Evolutionary conservation across 1,140 invertebrate genomes (phyloP).

Genomic region (Reticulitermes speratus): DNA sequence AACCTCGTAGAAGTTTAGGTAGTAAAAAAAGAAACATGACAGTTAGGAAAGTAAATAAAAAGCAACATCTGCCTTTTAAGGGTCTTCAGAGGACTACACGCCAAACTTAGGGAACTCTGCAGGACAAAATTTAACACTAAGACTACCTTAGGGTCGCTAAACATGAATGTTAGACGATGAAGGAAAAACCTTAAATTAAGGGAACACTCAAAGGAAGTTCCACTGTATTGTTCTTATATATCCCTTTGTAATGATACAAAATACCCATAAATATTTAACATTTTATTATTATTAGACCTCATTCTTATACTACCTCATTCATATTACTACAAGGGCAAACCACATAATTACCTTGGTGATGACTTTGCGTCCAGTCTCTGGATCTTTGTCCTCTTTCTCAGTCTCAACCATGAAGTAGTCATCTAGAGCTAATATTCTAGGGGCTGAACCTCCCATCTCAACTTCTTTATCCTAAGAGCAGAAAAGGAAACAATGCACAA

Average conservation of each 20-base stretch:
- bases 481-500: slow-evolving; percentile 15
- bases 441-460: slow-evolving; percentile 73
- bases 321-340: background rate
- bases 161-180: too few species aligned
- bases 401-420: slow-evolving; percentile 94
- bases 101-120: too few species aligned
- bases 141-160: too few species aligned
- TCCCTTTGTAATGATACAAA: too few species aligned
- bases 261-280: background rate
- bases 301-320: background rate
- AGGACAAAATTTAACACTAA: too few species aligned
- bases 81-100: too few species aligned
- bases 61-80: too few species aligned
- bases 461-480: slow-evolving; percentile 68
- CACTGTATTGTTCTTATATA: too few species aligned
- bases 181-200: too few species aligned
- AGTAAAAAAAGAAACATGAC: too few species aligned
- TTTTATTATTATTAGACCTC: background rate
- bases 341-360: slow-evolving; percentile 55
- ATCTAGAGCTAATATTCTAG: slow-evolving; percentile 89
- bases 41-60: too few species aligned
- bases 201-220: too few species aligned
- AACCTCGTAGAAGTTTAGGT: background rate
- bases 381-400: slow-evolving; percentile 75
- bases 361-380: slow-evolving; percentile 73